Evolutionary conservation across 2,113 vertebrate genomes (phyloP).

Genomic region (Pardalotus punctatus): DNA sequence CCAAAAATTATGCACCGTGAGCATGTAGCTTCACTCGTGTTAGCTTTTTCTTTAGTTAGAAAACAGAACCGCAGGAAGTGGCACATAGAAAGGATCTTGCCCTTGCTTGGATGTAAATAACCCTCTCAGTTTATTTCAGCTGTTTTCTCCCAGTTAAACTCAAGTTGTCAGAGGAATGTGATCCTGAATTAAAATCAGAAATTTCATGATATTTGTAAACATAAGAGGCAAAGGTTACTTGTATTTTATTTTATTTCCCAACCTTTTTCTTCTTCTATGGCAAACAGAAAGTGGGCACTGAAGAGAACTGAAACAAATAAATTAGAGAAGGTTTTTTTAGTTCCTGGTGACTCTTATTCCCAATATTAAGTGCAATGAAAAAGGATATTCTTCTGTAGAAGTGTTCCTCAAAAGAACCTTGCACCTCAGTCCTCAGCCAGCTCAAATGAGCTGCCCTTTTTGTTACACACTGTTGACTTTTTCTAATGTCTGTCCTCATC

Average conservation of each 20-base stretch:
- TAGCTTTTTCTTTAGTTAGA: conserved; percentile 71
- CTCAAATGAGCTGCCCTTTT: not conserved
- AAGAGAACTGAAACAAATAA: not conserved
- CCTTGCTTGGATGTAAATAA: conserved; percentile 52
- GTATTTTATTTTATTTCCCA: not conserved
- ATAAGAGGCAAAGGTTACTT: not conserved
- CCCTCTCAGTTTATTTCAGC: conserved; percentile 41
- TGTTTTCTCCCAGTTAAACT: conserved; percentile 2
- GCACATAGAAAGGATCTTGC: conserved; percentile 43
- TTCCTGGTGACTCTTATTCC: not conserved
- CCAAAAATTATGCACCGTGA: conserved; percentile 77
- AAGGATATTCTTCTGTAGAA: not conserved
- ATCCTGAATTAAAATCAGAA: not conserved
- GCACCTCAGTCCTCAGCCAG: not conserved
- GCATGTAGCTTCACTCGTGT: conserved; percentile 62
- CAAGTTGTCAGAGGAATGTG: not conserved
- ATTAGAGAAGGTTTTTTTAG: not conserved
- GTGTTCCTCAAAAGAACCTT: not conserved
- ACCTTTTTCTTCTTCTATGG: not conserved
- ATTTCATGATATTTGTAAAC: not conserved
- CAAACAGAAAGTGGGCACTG: not conserved
- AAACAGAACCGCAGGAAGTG: conserved; percentile 58
- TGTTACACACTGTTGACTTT: not conserved
- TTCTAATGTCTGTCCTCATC: not conserved
- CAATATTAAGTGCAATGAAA: not conserved